phyloP scores from a whole-genome alignment of 2,888 invertebrate genomes.

The Pyralis farinalis region DNA sequence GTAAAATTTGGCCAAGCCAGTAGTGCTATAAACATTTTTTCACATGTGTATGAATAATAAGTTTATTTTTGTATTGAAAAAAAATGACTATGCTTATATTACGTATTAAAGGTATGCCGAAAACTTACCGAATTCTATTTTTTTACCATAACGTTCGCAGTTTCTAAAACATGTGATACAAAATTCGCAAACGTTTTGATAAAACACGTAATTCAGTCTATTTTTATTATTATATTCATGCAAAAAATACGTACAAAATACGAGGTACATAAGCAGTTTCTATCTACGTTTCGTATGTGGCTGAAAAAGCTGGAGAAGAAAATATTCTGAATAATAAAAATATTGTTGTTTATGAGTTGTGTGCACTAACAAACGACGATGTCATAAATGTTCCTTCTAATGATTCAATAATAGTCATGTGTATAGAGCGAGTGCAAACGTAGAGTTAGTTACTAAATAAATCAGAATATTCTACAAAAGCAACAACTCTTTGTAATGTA shows the following conservation, averaged over 20 bases:
- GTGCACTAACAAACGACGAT: slow-evolving; percentile 31
- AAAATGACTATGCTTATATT: too few relatives aligned
- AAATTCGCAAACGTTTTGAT: neutral
- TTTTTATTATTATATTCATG: slow-evolving; percentile 11
- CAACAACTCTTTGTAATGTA: slow-evolving; percentile 42
- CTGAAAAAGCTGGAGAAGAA: slow-evolving; percentile 25
- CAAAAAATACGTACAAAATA: slow-evolving; percentile 16
- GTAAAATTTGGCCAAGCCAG: too few relatives aligned
- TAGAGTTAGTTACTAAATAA: slow-evolving; percentile 26
- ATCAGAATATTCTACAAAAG: slow-evolving; percentile 42
- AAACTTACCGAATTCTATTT: too few relatives aligned
- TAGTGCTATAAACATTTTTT: too few relatives aligned
- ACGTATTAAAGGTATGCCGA: too few relatives aligned
- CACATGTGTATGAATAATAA: too few relatives aligned
- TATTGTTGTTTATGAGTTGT: slow-evolving; percentile 25
- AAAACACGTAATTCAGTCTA: neutral
- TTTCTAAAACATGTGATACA: neutral
- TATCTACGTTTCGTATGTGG: slow-evolving; percentile 18
- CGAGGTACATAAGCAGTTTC: slow-evolving; percentile 16
- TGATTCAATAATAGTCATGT: slow-evolving; percentile 20
- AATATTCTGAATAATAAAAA: slow-evolving; percentile 26
- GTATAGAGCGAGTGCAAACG: slow-evolving; percentile 26
- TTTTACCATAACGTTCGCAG: neutral
- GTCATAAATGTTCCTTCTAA: slow-evolving; percentile 25
- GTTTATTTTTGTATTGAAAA: too few relatives aligned